Conservation (phyloP, 2,113 vertebrate genomes). For the Bucco capensis region DNA sequence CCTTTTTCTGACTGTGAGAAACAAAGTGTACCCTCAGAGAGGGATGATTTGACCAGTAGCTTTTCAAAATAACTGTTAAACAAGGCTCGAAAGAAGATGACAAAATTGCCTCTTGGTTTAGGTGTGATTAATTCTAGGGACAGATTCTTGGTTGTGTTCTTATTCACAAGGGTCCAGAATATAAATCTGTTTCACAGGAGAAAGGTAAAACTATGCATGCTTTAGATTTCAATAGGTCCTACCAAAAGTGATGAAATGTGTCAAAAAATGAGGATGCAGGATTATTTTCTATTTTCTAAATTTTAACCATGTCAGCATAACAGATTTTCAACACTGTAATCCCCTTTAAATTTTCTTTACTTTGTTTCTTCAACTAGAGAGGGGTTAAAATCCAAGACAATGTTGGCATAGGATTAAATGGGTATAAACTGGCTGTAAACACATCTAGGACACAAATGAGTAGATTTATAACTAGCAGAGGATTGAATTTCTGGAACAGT, state of each 20-base stretch:
- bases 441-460: conserved; percentile 8
- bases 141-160: background rate
- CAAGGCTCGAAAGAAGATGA: background rate
- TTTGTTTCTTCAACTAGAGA: background rate
- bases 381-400: conserved; percentile 37
- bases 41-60: background rate
- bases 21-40: background rate
- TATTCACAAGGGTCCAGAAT: background rate
- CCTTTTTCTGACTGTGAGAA: background rate
- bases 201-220: background rate
- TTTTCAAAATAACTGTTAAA: background rate
- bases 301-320: background rate
- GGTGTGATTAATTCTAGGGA: background rate
- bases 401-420: conserved; percentile 38
- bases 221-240: background rate
- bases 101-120: background rate
- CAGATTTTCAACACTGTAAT: background rate
- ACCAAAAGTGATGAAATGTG: background rate
- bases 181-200: background rate
- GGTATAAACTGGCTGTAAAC: conserved; percentile 1
- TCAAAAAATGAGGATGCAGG: background rate
- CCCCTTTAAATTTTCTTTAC: background rate
- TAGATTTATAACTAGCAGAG: conserved; percentile 22
- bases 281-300: background rate
- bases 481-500: background rate